Percentiles rank a stretch among this genome's conserved stretches.
Conservation (phyloP, 2,113 vertebrate genomes). For the Daboia siamensis region DNA sequence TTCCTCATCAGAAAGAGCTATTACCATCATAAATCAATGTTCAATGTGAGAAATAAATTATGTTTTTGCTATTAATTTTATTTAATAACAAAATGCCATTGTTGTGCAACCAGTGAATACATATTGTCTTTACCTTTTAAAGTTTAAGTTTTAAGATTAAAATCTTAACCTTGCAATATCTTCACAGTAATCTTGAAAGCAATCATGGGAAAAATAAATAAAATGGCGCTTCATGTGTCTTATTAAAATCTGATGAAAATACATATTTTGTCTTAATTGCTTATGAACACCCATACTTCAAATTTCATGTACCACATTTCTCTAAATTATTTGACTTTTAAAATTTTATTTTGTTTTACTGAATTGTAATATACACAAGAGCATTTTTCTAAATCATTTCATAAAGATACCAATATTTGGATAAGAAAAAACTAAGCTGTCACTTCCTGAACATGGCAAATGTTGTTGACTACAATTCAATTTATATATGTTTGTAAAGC, state of each 20-base stretch:
- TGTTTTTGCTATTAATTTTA: neutral
- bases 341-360: neutral
- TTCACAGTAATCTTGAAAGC: neutral
- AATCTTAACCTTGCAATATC: neutral
- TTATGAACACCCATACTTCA: neutral
- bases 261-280: neutral
- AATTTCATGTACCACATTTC: neutral
- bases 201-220: neutral
- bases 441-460: neutral
- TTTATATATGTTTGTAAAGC: neutral
- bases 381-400: neutral
- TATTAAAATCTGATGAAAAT: neutral
- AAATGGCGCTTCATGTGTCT: neutral
- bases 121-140: neutral
- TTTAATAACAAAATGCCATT: neutral
- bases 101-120: neutral
- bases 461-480: neutral
- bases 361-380: neutral
- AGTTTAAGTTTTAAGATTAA: neutral
- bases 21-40: neutral
- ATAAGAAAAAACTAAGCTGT: neutral
- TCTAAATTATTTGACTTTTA: neutral
- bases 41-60: neutral
- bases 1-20: neutral
- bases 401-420: neutral